phyloP scores from a whole-genome alignment of 2,113 vertebrate species.

The Pyxicephalus adspersus region DNA sequence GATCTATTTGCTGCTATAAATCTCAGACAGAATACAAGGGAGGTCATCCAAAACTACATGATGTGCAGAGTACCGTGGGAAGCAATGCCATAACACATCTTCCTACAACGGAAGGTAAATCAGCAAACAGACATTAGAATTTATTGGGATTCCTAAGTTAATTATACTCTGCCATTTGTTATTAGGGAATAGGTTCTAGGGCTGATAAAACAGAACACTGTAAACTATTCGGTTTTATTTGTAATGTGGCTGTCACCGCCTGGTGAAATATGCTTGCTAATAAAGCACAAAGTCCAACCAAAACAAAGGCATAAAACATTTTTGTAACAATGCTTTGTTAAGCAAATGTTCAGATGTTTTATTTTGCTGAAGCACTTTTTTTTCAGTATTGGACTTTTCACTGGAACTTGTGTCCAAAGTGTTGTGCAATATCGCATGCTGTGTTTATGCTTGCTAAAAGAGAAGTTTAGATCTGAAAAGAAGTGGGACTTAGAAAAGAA shows the following conservation, averaged over 20 bases:
- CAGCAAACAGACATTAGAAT: conserved; percentile 39
- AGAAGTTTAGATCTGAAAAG: conserved; percentile 18
- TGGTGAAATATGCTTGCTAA: conserved; percentile 10
- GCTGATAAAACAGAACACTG: conserved; percentile 10
- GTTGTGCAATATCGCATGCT: conserved; percentile 4
- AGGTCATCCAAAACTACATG: conserved; percentile 50
- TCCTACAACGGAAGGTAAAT: conserved; percentile 10
- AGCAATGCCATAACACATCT: conserved; percentile 11
- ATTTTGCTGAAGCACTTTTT: conserved; percentile 4
- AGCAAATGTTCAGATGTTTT: neutral
- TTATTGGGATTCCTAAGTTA: conserved; percentile 50
- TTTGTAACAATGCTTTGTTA: neutral
- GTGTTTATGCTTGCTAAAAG: neutral
- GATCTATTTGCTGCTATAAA: conserved; percentile 37
- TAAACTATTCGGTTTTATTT: neutral
- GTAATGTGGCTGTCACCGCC: neutral
- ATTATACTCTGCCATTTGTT: conserved; percentile 45
- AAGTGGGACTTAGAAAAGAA: neutral
- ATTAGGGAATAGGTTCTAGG: conserved; percentile 1
- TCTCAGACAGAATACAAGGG: conserved; percentile 39
- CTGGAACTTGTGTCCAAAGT: neutral
- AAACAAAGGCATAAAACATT: neutral
- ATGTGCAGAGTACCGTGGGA: conserved; percentile 43
- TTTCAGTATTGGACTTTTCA: neutral
- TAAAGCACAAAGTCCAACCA: conserved; percentile 5